Base-by-base conservation (phyloP, 92 coral and sea anemone genomes). In the Micromussa lordhowensis region DNA sequence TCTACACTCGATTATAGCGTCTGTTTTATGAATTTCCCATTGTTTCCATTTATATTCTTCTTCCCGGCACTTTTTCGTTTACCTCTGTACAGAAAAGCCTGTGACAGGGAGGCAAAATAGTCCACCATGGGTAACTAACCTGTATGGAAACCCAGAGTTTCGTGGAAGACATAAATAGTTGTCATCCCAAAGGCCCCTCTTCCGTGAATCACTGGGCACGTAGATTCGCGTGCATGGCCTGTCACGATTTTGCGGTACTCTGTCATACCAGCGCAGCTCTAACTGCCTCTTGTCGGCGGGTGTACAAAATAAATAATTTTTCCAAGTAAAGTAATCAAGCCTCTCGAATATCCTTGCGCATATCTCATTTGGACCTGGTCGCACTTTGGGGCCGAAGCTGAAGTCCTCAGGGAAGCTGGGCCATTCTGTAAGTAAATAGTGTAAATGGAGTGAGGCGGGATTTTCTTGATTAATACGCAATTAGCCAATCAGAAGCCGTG, bases 331-430 rank as follows among this genome's bases (percentile, higher is more conserved):
- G 70, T 93, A 94, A 30, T 93, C 94, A 55, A 81, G 78, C 29
- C 98, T 80, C 61, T 98, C 98, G 77, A 91, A 96, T 31, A 94
- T 93, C 36, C 96, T 86, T 14, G 94, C 44, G 34, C 99, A 98
- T 61, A 90, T 85, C 55, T 91, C 90, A 64, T 80, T 94, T 32
- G 93, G 91, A 63, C 64, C 64, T 17, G 96, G 91, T 14, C 93
- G 79, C 8, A 76, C 32, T 83, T 84, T 94, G 12, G 89, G 85
- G 26, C 90, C 85, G 89, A 96, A 98, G 38, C 85, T 86, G 75
- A 98, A 98, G 66, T 96, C 98, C 13, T 90, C 90, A 40, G 99
- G 99, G 70, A 96, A 96, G 15, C 59, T 66, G 24, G 99, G 99
- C 96, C 94, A 96, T 28, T 96, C 99, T 98, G 93, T 9, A 89